Evolutionary conservation across 2,113 vertebrate genomes (phyloP).

Genomic region (Marmota flaviventris): DNA sequence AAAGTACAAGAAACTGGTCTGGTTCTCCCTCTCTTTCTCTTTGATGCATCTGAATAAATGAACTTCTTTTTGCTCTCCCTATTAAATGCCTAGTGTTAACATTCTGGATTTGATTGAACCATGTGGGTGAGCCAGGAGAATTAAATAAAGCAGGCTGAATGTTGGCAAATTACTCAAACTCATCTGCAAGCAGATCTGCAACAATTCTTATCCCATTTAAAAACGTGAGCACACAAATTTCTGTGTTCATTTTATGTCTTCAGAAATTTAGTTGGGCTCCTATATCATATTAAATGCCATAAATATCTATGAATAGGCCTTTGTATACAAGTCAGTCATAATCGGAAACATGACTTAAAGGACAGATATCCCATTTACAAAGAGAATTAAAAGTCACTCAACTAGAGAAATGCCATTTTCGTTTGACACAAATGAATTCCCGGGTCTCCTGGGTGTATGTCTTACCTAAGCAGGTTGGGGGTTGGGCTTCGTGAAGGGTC

Average conservation of each 20-base stretch:
- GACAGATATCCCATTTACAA: slow-evolving; percentile 24
- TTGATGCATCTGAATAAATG: slow-evolving; percentile 36
- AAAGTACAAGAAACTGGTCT: background rate
- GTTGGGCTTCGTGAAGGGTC: background rate
- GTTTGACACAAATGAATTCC: background rate
- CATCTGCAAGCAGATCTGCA: background rate
- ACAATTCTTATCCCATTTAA: background rate
- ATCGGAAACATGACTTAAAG: background rate
- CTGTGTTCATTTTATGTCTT: slow-evolving; percentile 29
- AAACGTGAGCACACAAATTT: background rate
- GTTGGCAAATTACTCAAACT: background rate
- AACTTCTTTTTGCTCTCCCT: background rate
- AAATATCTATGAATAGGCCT: background rate
- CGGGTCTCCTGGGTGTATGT: slow-evolving; percentile 9
- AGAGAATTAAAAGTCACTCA: slow-evolving; percentile 12
- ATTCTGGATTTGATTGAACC: slow-evolving; percentile 34
- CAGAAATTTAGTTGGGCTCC: background rate
- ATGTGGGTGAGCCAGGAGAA: background rate
- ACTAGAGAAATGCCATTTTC: background rate
- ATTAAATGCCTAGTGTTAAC: slow-evolving; percentile 15
- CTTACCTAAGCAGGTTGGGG: background rate
- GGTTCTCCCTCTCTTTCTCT: background rate
- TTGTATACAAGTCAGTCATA: background rate
- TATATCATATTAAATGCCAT: background rate
- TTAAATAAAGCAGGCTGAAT: background rate